Base-by-base conservation (phyloP, 2,113 vertebrate genomes). In the Saguinus imperator region DNA sequence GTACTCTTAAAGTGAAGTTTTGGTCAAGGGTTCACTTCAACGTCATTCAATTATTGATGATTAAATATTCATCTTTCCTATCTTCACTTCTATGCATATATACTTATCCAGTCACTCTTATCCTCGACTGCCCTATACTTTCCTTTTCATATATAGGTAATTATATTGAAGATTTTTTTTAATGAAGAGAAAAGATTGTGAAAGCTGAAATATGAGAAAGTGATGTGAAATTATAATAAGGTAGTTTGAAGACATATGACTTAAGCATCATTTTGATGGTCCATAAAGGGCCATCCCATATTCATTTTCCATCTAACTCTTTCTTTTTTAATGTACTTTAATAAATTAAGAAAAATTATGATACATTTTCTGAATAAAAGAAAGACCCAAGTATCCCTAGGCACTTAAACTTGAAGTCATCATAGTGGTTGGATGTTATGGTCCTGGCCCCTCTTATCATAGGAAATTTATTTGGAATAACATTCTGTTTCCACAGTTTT, bases 401-500 rank as follows among this genome's bases (percentile, higher is more conserved):
- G 2, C 16, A 43, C 40, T 96, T 70, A 77, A 70, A n/a, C 25
- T 89, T 83, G 37, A 89, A 70, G 72, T 86, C 50, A 61, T 68
- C 64, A 43, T 85, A 48, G 48, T 83, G 43, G 35, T 37, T 57
- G 25, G 48, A 40, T 84, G 13, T 87, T 77, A 55, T 81, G 43
- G 40, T 58, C 58, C 95, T 73, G 72, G 27, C 20, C 58, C n/a
- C 17, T 89, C 37, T 81, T 40, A 58, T 2, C 35, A 58, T 3
- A 80, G 68, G 57, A 58, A 64, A 89, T 91, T 89, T 91, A 94
- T 93, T 76, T 87, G 64, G 20, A 80, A 88, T 96, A 89, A 85
- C 58, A 87, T 94, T 96, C 66, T 92, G n/a, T 91, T 81, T 95
- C 64, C 58, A 79, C 83, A 87, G 87, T 95, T 95, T 88, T 88